These are phyloP conservation scores for Heliconius sara DNA, from an alignment of 2,888 invertebrate species.

Conservation along the genomic window DNA sequence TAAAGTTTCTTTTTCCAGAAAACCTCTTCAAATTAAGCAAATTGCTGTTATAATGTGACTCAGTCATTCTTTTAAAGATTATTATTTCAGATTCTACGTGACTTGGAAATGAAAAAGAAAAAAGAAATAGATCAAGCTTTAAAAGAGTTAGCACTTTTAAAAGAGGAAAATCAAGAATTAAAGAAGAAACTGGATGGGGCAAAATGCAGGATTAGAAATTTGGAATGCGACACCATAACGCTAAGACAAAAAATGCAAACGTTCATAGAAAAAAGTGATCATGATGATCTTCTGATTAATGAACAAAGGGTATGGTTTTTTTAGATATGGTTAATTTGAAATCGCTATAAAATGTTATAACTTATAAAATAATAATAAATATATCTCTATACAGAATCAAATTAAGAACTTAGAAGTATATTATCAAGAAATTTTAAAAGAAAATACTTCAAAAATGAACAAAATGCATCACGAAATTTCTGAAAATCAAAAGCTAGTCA, in stretches of 20 bases:
- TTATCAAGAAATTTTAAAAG: constrained; percentile 79
- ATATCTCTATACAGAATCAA: constrained; percentile 72
- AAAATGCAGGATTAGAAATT: constrained; percentile 87
- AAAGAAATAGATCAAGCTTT: constrained; percentile 84
- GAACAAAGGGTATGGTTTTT: constrained; percentile 82
- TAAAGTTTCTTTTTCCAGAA: background rate
- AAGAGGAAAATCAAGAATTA: constrained; percentile 82
- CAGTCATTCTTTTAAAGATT: background rate
- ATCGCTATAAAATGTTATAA: background rate
- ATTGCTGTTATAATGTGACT: background rate
- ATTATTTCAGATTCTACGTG: constrained; percentile 70
- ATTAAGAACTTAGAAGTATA: constrained; percentile 74
- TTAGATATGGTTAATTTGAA: background rate
- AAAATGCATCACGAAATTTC: constrained; percentile 72
- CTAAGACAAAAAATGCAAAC: constrained; percentile 85
- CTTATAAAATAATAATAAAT: background rate
- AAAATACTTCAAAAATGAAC: constrained; percentile 78
- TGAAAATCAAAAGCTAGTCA: constrained; percentile 71
- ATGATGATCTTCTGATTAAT: constrained; percentile 86
- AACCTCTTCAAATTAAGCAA: background rate
- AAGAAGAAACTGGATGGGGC: constrained; percentile 87
- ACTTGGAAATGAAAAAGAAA: constrained; percentile 81
- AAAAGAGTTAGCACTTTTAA: constrained; percentile 83
- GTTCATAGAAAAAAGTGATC: constrained; percentile 85
- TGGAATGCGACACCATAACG: constrained; percentile 86